A percentile compares a stretch with the other conserved stretches of the same genome.
Conservation (phyloP, 2,113 vertebrate species). For the Nyctibius bracteatus region DNA sequence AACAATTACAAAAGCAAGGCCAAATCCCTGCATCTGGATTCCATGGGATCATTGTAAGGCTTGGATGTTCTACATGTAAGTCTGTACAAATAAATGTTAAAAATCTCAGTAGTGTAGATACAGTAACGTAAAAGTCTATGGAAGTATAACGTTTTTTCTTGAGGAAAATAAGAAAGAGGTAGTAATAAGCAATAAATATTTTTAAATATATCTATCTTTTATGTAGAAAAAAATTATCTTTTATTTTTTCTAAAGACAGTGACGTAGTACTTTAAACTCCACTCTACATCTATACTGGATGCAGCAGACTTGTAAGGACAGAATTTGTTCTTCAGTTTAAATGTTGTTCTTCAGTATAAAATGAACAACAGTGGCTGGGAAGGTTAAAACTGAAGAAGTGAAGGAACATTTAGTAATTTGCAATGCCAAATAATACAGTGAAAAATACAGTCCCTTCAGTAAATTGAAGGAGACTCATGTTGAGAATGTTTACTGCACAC, state of each 20-base stretch:
- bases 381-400: not conserved
- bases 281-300: not conserved
- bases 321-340: not conserved
- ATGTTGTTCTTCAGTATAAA: not conserved
- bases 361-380: not conserved
- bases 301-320: not conserved
- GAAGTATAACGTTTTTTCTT: not conserved
- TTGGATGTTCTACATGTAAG: not conserved
- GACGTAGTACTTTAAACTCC: not conserved
- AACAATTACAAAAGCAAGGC: conserved; percentile 26
- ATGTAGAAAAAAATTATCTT: not conserved
- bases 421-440: not conserved
- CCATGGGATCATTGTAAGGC: not conserved
- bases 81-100: not conserved
- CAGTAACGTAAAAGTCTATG: not conserved
- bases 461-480: not conserved
- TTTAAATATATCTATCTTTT: not conserved
- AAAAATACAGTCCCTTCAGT: not conserved
- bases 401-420: not conserved
- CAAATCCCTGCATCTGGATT: conserved; percentile 27
- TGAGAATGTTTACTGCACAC: not conserved
- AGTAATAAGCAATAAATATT: not conserved
- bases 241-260: not conserved
- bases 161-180: not conserved
- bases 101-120: not conserved